Conservation (phyloP, 2,888 invertebrate genomes). For the Rhabditoides inermis region DNA sequence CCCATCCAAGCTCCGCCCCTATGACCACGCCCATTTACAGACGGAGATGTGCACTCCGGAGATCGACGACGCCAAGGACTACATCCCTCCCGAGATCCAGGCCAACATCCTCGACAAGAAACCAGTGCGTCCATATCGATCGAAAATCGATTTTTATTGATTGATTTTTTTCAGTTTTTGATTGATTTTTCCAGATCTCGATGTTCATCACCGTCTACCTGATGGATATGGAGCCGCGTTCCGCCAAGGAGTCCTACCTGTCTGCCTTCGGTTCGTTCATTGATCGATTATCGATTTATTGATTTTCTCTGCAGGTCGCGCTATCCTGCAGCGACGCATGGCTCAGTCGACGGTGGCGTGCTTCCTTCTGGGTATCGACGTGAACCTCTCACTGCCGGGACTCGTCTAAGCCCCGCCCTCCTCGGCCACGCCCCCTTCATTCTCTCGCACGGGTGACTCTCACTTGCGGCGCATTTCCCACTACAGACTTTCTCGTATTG, state of each 20-base stretch:
- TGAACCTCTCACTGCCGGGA: slow-evolving; percentile 35
- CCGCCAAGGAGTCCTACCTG: slow-evolving; percentile 46
- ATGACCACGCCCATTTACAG: too few relatives aligned
- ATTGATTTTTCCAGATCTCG: slow-evolving; percentile 34
- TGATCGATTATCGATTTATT: slow-evolving; percentile 18
- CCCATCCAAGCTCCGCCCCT: too few relatives aligned
- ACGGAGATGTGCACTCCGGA: slow-evolving; percentile 53
- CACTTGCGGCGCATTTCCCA: too few relatives aligned
- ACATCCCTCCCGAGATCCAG: slow-evolving; percentile 51
- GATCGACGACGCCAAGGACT: slow-evolving; percentile 49
- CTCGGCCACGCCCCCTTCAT: too few relatives aligned
- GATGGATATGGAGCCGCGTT: slow-evolving; percentile 50
- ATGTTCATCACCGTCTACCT: slow-evolving; percentile 52
- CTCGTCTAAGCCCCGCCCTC: too few relatives aligned
- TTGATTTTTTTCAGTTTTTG: neutral
- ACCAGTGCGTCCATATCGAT: slow-evolving; percentile 30
- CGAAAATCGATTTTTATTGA: neutral
- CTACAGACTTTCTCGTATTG: too few relatives aligned
- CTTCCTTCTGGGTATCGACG: slow-evolving; percentile 50
- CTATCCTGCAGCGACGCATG: slow-evolving; percentile 35
- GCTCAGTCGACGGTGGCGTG: slow-evolving; percentile 51
- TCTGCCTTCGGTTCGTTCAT: slow-evolving; percentile 51
- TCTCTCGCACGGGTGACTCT: too few relatives aligned
- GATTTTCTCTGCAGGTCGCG: neutral
- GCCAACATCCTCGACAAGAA: slow-evolving; percentile 49